phyloP scores from a whole-genome alignment of 2,797 vertebrate species.

The Setipinna tenuifilis region DNA sequence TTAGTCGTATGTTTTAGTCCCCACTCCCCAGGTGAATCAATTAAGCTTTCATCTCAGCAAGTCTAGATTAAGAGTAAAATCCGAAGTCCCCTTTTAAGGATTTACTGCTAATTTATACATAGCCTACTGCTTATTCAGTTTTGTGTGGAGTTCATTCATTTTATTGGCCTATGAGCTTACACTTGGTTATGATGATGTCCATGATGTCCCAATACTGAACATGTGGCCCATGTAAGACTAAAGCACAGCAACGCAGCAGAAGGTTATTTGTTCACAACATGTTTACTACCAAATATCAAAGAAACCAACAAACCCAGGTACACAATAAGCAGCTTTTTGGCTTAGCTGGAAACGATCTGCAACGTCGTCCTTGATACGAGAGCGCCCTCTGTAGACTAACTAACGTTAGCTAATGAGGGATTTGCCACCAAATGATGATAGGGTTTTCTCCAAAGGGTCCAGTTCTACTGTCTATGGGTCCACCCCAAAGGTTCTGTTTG shows the following conservation, averaged over 20 bases:
- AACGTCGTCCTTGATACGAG: neutral
- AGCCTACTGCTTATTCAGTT: too few species aligned
- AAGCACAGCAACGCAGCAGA: too few species aligned
- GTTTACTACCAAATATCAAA: neutral
- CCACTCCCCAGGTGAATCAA: neutral
- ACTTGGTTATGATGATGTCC: too few species aligned
- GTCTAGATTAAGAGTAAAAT: neutral
- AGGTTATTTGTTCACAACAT: too few species aligned
- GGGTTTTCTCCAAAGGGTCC: neutral
- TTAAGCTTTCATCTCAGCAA: neutral
- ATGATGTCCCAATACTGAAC: too few species aligned
- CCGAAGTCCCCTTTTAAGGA: too few species aligned
- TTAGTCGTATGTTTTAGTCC: neutral
- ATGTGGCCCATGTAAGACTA: too few species aligned
- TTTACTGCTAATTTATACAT: too few species aligned
- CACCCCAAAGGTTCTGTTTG: too few species aligned
- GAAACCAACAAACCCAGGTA: neutral
- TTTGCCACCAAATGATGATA: neutral
- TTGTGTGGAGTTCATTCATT: too few species aligned
- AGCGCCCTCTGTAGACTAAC: neutral
- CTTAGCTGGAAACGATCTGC: neutral
- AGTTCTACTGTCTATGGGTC: neutral
- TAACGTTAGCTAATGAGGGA: neutral
- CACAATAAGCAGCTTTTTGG: neutral
- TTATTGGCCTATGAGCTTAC: too few species aligned